A percentile compares a stretch with the other conserved stretches of the same genome.
phyloP scores from a whole-genome alignment of 2,888 invertebrate species.

The Apodemia arnacis region DNA sequence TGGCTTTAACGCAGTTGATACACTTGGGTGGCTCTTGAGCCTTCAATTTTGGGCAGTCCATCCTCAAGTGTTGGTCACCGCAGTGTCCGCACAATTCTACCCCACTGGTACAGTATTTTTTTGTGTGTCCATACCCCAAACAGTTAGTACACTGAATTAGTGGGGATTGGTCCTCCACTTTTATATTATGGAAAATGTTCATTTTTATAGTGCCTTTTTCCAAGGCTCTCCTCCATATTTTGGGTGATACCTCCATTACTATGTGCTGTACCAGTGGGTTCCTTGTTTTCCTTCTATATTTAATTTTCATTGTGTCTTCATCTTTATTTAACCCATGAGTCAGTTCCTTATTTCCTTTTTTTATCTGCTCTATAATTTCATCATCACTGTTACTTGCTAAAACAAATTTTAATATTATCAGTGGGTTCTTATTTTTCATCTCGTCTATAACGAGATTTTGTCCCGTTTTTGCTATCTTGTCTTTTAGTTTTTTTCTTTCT shows the following conservation, averaged over 20 bases:
- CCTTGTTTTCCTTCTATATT: slow-evolving; percentile 32
- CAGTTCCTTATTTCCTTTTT: slow-evolving; percentile 35
- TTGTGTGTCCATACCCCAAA: slow-evolving; percentile 61
- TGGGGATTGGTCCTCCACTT: slow-evolving; percentile 33
- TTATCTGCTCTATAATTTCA: slow-evolving; percentile 27
- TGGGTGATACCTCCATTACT: slow-evolving; percentile 26
- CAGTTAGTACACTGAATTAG: slow-evolving; percentile 71
- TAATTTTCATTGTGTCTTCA: slow-evolving; percentile 11
- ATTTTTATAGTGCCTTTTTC: too few relatives aligned
- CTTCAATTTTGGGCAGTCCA: slow-evolving; percentile 32
- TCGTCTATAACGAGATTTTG: slow-evolving; percentile 30
- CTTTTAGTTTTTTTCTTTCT: slow-evolving; percentile 36
- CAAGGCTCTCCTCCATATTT: slow-evolving; percentile 20
- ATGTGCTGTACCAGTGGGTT: slow-evolving; percentile 33
- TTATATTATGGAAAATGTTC: not conserved
- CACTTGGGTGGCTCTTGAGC: slow-evolving; percentile 27
- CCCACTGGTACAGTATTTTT: slow-evolving; percentile 40
- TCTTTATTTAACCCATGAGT: slow-evolving; percentile 7
- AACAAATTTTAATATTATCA: slow-evolving; percentile 40
- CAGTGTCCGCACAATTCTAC: slow-evolving; percentile 64
- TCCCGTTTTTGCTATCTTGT: slow-evolving; percentile 22
- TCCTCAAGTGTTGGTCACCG: slow-evolving; percentile 47
- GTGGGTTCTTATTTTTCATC: slow-evolving; percentile 47
- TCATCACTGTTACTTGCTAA: slow-evolving; percentile 29
- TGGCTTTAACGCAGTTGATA: slow-evolving; percentile 44